phyloP scores from a whole-genome alignment of 1,140 invertebrate species.

The Bombus picipes region DNA sequence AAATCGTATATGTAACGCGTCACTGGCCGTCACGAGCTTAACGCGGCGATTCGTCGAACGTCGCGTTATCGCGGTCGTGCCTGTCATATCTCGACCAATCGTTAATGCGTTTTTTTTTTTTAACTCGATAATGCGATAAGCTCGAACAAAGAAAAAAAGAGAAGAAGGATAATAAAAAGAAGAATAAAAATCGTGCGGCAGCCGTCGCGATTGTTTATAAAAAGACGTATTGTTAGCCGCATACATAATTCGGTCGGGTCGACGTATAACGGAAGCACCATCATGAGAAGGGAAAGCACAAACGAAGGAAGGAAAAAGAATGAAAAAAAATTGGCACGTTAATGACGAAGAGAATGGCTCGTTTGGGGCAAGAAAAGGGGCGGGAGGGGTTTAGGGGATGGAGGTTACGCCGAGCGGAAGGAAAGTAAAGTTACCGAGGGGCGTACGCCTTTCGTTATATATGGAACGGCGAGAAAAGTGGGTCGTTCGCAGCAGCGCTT shows the following conservation, averaged over 20 bases:
- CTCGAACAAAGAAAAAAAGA: too few relatives aligned
- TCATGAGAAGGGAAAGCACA: neutral
- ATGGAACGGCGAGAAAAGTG: constrained; percentile 50
- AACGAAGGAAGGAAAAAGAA: neutral
- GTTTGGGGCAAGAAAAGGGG: constrained; percentile 23
- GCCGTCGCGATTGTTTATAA: neutral
- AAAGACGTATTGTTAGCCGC: neutral
- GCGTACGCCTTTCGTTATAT: constrained; percentile 40
- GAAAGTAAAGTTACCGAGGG: constrained; percentile 46
- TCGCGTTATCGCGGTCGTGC: too few relatives aligned
- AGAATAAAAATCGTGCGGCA: too few relatives aligned
- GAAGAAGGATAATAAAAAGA: too few relatives aligned
- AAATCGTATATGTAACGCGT: constrained; percentile 1
- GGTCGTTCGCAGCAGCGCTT: constrained; percentile 53
- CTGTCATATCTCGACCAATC: neutral
- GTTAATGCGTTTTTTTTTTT: constrained; percentile 14
- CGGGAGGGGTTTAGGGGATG: neutral
- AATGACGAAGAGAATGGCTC: constrained; percentile 48
- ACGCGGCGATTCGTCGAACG: too few relatives aligned
- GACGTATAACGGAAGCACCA: neutral
- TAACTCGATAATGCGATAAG: too few relatives aligned
- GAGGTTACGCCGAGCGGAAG: constrained; percentile 40
- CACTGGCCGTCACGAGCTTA: neutral
- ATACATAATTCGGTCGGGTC: constrained; percentile 8
- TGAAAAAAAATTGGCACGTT: constrained; percentile 43